These are phyloP conservation scores for Drosophila sulfurigaster DNA, from an alignment of 1,140 invertebrate species.

Conservation along the genomic window DNA sequence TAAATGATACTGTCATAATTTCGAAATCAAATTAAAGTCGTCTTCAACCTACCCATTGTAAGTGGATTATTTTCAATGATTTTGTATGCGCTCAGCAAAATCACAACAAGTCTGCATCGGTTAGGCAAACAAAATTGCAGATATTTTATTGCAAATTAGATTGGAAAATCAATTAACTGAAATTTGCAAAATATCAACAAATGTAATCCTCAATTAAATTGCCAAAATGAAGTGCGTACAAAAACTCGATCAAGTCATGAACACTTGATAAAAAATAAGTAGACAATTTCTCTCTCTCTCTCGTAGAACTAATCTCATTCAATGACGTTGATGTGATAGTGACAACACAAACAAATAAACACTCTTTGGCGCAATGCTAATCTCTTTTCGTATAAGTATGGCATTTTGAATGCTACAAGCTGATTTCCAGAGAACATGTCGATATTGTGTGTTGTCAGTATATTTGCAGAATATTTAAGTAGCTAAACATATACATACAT, in stretches of 20 bases:
- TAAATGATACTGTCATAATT: slow-evolving; percentile 13
- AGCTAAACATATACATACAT: slow-evolving; percentile 10
- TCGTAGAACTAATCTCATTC: not conserved
- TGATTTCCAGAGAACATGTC: slow-evolving; percentile 5
- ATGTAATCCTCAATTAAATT: too few species aligned
- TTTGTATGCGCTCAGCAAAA: not conserved
- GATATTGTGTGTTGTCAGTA: slow-evolving; percentile 19
- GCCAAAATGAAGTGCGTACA: too few species aligned
- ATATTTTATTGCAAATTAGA: not conserved
- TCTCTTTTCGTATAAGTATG: not conserved
- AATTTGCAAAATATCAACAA: not conserved
- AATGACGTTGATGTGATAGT: not conserved
- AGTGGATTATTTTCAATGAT: not conserved
- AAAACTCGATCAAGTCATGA: too few species aligned
- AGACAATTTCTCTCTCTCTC: not conserved
- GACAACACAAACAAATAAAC: not conserved
- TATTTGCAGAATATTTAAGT: slow-evolving; percentile 26
- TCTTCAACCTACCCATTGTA: not conserved
- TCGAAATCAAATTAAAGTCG: slow-evolving; percentile 10
- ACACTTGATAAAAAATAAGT: not conserved
- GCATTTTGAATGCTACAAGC: not conserved
- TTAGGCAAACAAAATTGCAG: not conserved
- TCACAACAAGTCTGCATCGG: not conserved
- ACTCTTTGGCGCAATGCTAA: slow-evolving; percentile 6
- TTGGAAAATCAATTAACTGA: not conserved